These are phyloP conservation scores for Morpho deidamia DNA, from an alignment of 2,888 invertebrate genomes.

Conservation along the genomic window DNA sequence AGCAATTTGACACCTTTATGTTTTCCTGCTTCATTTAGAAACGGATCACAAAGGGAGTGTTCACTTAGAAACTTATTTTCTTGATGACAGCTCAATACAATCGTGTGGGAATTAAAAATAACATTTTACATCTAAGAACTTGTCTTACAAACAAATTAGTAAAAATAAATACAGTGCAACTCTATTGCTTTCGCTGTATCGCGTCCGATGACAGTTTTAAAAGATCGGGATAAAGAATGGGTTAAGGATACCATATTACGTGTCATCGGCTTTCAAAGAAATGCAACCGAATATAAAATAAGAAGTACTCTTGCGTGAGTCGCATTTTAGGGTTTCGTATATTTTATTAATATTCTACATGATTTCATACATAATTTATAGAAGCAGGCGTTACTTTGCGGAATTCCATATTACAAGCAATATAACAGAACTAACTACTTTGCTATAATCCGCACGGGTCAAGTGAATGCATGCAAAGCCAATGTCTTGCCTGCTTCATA, in stretches of 20 bases:
- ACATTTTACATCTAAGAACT: neutral
- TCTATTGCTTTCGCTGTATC: constrained; percentile 5
- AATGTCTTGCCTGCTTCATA: no score
- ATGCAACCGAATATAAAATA: constrained; percentile 13
- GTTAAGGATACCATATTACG: constrained; percentile 35
- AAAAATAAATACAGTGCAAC: neutral
- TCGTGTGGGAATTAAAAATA: neutral
- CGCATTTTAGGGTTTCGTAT: constrained; percentile 1
- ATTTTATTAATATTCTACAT: neutral
- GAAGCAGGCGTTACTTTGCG: no score
- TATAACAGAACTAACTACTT: no score
- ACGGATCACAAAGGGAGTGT: no score
- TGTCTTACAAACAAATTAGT: constrained; percentile 5
- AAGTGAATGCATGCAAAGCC: no score
- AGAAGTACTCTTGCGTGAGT: neutral
- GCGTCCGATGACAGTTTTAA: constrained; percentile 35
- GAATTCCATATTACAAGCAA: no score
- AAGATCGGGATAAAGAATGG: constrained; percentile 37
- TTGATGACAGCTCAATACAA: constrained; percentile 1
- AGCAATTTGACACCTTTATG: neutral
- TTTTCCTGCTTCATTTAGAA: neutral
- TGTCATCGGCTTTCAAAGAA: constrained; percentile 35
- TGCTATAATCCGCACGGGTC: no score
- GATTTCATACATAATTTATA: no score
- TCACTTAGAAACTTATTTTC: neutral